Percentiles rank a stretch among this genome's conserved stretches.
These are phyloP conservation scores for Trogon melanurus DNA, from an alignment of 2,113 vertebrate species.

Conservation along the genomic window DNA sequence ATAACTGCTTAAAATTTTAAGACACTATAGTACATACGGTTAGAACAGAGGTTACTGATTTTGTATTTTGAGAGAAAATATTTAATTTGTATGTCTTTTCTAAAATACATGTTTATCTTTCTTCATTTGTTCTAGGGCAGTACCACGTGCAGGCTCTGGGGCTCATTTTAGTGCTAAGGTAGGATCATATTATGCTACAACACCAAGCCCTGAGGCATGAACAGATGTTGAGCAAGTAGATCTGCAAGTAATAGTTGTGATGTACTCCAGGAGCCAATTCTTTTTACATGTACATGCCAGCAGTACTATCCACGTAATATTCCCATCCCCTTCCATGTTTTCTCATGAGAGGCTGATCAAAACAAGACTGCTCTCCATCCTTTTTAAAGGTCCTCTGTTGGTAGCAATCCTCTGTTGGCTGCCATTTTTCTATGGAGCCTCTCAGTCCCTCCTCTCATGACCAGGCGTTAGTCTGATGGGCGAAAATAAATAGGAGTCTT, in stretches of 20 bases:
- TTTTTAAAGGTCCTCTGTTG: not conserved
- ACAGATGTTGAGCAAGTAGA: not conserved
- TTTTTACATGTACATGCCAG: not conserved
- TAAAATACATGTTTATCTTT: not conserved
- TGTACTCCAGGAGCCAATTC: conserved; percentile 1
- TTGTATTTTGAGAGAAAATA: not conserved
- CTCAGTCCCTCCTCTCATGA: not conserved
- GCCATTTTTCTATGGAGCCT: not conserved
- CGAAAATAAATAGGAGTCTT: not conserved
- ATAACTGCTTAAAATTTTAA: not conserved
- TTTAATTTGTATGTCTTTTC: not conserved
- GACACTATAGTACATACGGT: not conserved
- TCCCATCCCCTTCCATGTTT: not conserved
- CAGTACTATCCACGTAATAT: not conserved
- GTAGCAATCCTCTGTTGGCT: not conserved
- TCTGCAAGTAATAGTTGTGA: not conserved
- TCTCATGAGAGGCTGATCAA: not conserved
- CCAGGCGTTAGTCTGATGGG: not conserved
- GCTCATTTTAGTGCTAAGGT: not conserved
- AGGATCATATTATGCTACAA: not conserved
- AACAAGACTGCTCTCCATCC: not conserved
- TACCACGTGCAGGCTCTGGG: not conserved
- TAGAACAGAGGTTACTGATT: not conserved
- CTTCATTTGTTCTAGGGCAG: not conserved
- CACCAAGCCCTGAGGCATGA: not conserved